These are phyloP conservation scores for Polyommatus icarus DNA, from an alignment of 2,888 invertebrate genomes.

Conservation along the genomic window DNA sequence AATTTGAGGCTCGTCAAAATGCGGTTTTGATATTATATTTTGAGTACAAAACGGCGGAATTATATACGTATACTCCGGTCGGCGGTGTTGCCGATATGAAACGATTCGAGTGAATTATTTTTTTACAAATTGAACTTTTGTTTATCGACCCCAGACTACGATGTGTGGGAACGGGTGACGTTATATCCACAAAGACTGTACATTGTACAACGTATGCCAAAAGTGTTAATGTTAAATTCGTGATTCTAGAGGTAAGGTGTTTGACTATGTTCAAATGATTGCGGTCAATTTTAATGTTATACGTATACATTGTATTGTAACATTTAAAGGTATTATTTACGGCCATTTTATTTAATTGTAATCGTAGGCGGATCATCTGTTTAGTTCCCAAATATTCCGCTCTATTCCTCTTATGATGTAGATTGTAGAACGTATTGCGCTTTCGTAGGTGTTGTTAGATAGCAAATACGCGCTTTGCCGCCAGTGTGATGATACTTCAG, in stretches of 20 bases:
- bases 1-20: not conserved
- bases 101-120: slow-evolving; percentile 25
- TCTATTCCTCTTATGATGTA: not conserved
- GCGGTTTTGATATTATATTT: slow-evolving; percentile 27
- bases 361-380: not conserved
- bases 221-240: slow-evolving; percentile 33
- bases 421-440: not conserved
- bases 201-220: slow-evolving; percentile 34
- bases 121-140: slow-evolving; percentile 24
- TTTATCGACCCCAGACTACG: slow-evolving; percentile 29
- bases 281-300: slow-evolving; percentile 28
- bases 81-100: slow-evolving; percentile 14
- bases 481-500: not conserved
- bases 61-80: slow-evolving; percentile 31
- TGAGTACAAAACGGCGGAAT: slow-evolving; percentile 30
- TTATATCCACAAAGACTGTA: slow-evolving; percentile 32
- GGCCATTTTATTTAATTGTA: slow-evolving; percentile 27
- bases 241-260: slow-evolving; percentile 32
- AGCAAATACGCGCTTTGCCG: not conserved
- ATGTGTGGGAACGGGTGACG: slow-evolving; percentile 6
- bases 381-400: not conserved
- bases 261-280: slow-evolving; percentile 8
- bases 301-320: slow-evolving; percentile 24
- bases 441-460: not conserved
- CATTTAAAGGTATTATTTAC: slow-evolving; percentile 25